phyloP scores from a whole-genome alignment of 2,797 vertebrate genomes.

The Myiothlypis chrysogaster region DNA sequence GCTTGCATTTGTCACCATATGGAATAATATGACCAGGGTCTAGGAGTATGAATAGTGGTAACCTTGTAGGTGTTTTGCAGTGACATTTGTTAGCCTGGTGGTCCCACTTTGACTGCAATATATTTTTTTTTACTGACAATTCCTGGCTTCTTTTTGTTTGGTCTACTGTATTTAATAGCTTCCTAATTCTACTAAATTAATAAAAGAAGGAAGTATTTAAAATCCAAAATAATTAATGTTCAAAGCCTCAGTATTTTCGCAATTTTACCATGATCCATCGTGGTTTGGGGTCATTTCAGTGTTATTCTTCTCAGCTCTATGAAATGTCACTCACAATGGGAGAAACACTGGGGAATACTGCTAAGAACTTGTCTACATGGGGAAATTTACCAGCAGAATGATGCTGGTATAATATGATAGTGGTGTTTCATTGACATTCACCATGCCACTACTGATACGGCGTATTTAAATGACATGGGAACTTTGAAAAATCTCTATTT shows the following conservation, averaged over 20 bases:
- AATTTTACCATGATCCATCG: constrained; percentile 31
- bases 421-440: constrained; percentile 48
- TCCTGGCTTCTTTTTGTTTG: constrained; percentile 60
- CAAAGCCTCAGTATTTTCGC: constrained; percentile 26
- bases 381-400: constrained; percentile 22
- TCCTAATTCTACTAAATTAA: constrained; percentile 46
- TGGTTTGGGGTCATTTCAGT: constrained; percentile 38
- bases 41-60: background rate
- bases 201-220: constrained; percentile 33
- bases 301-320: constrained; percentile 40
- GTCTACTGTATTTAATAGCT: constrained; percentile 41
- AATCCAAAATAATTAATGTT: constrained; percentile 26
- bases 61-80: constrained; percentile 56
- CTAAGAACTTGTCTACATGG: background rate
- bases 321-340: constrained; percentile 46
- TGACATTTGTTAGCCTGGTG: constrained; percentile 46
- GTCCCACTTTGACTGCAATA: constrained; percentile 21
- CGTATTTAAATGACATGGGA: constrained; percentile 41
- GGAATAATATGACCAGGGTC: constrained; percentile 12
- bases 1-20: constrained; percentile 50
- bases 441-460: constrained; percentile 7
- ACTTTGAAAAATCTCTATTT: constrained; percentile 46
- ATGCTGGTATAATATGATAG: background rate
- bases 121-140: constrained; percentile 21
- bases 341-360: constrained; percentile 42